phyloP scores from a whole-genome alignment of 2,888 invertebrate genomes.

The Habroteleia sp. region DNA sequence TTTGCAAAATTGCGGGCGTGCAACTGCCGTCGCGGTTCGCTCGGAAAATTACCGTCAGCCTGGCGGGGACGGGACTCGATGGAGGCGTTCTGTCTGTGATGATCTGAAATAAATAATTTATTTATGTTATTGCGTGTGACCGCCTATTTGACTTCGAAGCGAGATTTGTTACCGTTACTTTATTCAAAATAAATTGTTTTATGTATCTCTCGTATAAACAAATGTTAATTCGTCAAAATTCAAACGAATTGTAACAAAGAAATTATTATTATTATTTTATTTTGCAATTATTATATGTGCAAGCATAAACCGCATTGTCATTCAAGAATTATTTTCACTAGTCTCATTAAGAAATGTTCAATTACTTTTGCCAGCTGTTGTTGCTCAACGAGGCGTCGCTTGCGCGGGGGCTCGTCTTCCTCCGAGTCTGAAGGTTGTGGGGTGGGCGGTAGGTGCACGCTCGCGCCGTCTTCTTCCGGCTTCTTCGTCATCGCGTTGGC shows the following conservation, averaged over 20 bases:
- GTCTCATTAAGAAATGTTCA: conserved; percentile 7
- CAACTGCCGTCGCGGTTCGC: conserved; percentile 91
- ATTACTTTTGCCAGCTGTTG: conserved; percentile 83
- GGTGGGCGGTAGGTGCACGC: conserved; percentile 82
- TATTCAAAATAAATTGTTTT: no score
- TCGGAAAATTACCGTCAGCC: conserved; percentile 92
- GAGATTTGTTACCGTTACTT: no score
- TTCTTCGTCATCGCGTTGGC: conserved; percentile 65
- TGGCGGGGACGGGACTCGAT: conserved; percentile 81
- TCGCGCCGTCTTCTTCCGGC: conserved; percentile 39
- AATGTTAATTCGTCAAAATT: no score
- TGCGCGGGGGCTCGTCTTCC: conserved; percentile 84
- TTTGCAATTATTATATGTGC: no score
- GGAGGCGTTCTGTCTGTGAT: conserved; percentile 83
- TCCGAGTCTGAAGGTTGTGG: conserved; percentile 94
- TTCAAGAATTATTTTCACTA: no score
- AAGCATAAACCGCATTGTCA: no score
- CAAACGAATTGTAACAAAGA: no score
- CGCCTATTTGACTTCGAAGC: no score
- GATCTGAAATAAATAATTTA: no score
- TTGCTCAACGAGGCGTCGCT: conserved; percentile 82
- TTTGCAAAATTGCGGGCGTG: conserved; percentile 73
- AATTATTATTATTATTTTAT: no score
- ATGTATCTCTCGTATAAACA: no score
- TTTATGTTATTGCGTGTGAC: no score